Percentiles rank a stretch among this genome's conserved stretches.
These are phyloP conservation scores for Oceanodroma leucorhoa DNA, from an alignment of 2,797 vertebrate genomes.

Conservation along the genomic window DNA sequence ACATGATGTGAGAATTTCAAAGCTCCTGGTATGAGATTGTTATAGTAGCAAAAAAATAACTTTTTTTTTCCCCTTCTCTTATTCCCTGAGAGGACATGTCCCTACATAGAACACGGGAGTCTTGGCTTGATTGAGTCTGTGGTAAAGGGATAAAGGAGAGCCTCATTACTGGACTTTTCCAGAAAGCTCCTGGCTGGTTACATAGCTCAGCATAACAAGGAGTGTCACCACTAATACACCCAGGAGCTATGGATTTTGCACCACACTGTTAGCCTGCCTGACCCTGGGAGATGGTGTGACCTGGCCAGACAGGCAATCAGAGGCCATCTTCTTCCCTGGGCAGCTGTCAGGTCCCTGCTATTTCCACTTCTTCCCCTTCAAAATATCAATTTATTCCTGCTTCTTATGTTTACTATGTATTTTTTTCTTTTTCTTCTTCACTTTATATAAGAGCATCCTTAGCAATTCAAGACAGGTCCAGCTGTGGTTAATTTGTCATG, in stretches of 20 bases:
- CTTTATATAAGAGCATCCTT: background rate
- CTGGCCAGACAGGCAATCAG: background rate
- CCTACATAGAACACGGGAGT: rapidly evolving
- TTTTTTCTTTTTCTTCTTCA: background rate
- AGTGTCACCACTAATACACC: background rate
- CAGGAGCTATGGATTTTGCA: background rate
- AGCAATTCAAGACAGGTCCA: conserved; percentile 29
- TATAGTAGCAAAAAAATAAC: background rate
- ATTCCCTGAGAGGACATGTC: background rate
- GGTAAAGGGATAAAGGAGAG: background rate
- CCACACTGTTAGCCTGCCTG: background rate
- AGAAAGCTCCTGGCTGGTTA: background rate
- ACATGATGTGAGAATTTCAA: background rate
- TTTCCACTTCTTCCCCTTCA: background rate
- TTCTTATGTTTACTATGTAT: background rate
- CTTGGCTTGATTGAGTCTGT: background rate
- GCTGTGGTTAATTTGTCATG: conserved; percentile 32
- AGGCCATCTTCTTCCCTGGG: background rate
- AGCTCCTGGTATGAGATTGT: background rate
- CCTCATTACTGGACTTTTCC: background rate
- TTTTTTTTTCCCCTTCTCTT: background rate
- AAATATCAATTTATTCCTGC: background rate
- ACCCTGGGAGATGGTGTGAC: background rate
- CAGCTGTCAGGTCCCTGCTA: background rate
- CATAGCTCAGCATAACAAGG: background rate